Evolutionary conservation across 2,113 vertebrate species (phyloP).

Genomic region (Platycercus adscitus): DNA sequence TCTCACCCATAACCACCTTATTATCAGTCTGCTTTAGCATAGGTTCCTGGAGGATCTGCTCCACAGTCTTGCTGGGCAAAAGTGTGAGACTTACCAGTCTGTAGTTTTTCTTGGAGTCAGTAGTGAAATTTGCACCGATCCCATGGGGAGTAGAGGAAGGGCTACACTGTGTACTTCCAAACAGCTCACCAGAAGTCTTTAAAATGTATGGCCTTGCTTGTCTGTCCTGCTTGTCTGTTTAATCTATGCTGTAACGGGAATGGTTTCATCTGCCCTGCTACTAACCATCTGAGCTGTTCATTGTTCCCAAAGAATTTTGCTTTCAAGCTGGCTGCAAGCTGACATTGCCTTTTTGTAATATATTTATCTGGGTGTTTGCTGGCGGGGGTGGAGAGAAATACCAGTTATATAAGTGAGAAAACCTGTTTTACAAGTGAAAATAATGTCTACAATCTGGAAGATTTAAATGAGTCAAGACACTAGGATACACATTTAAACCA

Average conservation of each 20-base stretch:
- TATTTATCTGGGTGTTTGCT: slow-evolving; percentile 37
- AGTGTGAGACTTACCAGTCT: neutral
- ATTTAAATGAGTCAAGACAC: slow-evolving; percentile 47
- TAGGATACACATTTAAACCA: slow-evolving; percentile 38
- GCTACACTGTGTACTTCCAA: neutral
- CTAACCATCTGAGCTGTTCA: neutral
- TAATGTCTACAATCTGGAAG: slow-evolving; percentile 42
- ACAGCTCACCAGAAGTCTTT: neutral
- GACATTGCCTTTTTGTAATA: neutral
- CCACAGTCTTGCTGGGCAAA: neutral
- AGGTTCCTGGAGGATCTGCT: neutral
- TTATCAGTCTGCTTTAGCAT: neutral
- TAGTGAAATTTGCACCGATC: neutral
- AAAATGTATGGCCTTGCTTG: neutral
- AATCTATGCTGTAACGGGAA: neutral
- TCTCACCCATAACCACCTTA: neutral
- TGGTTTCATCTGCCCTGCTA: neutral
- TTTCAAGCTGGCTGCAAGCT: neutral
- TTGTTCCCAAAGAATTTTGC: neutral
- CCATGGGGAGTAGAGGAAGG: neutral
- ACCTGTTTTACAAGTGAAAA: slow-evolving; percentile 46
- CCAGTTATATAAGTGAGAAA: slow-evolving; percentile 34
- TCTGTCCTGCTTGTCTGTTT: neutral
- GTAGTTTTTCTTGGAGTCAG: neutral
- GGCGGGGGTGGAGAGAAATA: neutral